Evolutionary conservation across 23 tunicate genomes (phyloP).

Genomic region (Clavelina lepadiformis): DNA sequence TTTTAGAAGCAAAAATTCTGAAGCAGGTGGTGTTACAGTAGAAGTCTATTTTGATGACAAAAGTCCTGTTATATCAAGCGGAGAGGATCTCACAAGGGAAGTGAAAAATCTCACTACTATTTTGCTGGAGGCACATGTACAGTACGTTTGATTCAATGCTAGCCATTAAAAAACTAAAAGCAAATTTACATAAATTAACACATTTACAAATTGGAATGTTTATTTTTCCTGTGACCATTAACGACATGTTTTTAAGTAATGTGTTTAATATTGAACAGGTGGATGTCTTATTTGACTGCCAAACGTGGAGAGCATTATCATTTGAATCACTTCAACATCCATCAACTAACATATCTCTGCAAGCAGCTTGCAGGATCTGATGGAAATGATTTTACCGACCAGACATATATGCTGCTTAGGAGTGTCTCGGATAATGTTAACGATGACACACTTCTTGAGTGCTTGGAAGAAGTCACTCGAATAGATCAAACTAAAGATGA

Average conservation of each 20-base stretch:
- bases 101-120: constrained; percentile 26
- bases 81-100: constrained; percentile 14
- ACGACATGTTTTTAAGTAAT: background rate
- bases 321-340: constrained; percentile 63
- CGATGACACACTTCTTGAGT: constrained; percentile 1
- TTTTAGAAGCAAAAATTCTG: background rate
- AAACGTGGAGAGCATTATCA: constrained; percentile 46
- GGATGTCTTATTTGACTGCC: constrained; percentile 29
- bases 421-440: background rate
- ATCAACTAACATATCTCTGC: constrained; percentile 63
- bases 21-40: background rate
- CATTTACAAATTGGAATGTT: too few species aligned
- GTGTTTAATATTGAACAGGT: constrained; percentile 22
- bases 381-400: constrained; percentile 31
- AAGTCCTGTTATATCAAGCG: constrained; percentile 13
- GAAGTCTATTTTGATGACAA: constrained; percentile 28
- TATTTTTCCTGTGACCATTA: too few species aligned
- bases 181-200: too few species aligned
- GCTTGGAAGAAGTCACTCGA: constrained; percentile 19
- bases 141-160: too few species aligned
- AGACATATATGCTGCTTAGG: constrained; percentile 29
- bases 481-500: constrained; percentile 5
- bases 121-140: constrained; percentile 14
- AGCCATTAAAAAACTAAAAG: too few species aligned
- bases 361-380: constrained; percentile 23